Evolutionary conservation across 2,113 vertebrate species (phyloP).

Genomic region (human): DNA sequence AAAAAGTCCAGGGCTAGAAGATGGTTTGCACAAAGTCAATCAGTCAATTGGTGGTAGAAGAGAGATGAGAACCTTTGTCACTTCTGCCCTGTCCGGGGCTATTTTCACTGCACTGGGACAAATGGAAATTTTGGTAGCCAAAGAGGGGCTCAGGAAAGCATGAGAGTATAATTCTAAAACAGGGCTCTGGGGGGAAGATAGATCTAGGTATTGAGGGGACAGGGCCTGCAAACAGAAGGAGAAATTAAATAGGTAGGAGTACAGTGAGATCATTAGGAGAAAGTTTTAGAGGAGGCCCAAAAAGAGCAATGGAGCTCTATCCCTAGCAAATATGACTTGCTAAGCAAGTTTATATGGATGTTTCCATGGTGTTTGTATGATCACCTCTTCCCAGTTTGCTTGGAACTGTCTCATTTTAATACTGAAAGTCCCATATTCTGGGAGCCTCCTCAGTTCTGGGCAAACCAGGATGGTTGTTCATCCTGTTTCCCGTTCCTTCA

Average conservation of each 20-base stretch:
- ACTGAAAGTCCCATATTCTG: not conserved
- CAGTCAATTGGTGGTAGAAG: not conserved
- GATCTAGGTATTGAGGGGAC: not conserved
- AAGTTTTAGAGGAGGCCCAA: not conserved
- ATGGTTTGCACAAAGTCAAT: not conserved
- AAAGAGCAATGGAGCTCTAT: not conserved
- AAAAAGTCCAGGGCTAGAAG: not conserved
- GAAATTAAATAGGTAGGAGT: not conserved
- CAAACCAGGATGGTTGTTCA: not conserved
- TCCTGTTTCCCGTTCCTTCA: not conserved
- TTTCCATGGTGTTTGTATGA: not conserved
- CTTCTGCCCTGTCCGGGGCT: not conserved
- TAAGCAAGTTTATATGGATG: not conserved
- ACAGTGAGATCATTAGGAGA: rapidly evolving
- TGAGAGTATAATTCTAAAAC: not conserved
- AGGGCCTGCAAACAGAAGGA: not conserved
- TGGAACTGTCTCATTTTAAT: conserved; percentile 19
- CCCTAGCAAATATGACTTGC: not conserved
- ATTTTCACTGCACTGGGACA: not conserved
- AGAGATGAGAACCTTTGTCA: not conserved
- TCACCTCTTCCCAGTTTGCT: not conserved
- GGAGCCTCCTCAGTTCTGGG: not conserved
- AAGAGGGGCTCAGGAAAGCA: not conserved
- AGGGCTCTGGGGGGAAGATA: not conserved
- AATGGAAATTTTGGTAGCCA: not conserved